phyloP scores from a whole-genome alignment of 1,140 invertebrate genomes.

The Nymphalis io region DNA sequence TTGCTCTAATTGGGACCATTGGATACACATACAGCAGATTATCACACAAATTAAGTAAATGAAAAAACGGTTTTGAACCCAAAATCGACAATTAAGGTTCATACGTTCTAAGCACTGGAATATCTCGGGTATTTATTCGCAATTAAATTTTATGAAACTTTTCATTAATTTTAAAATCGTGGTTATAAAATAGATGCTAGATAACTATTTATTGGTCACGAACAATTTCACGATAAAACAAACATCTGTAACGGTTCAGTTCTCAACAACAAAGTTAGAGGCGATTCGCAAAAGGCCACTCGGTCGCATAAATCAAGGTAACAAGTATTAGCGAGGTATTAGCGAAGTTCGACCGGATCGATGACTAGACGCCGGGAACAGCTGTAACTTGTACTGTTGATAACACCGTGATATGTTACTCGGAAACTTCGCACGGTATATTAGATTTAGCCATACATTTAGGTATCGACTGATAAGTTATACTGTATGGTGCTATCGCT shows the following conservation, averaged over 20 bases:
- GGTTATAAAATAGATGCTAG: neutral
- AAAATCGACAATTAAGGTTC: too few relatives aligned
- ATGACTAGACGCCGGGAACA: constrained; percentile 10
- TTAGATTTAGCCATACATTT: neutral
- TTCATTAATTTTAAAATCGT: too few relatives aligned
- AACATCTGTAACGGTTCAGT: neutral
- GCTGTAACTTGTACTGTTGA: constrained; percentile 8
- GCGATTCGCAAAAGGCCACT: constrained; percentile 7
- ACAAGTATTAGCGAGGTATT: constrained; percentile 8
- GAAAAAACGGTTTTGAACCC: too few relatives aligned
- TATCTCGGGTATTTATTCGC: too few relatives aligned
- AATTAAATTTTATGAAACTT: too few relatives aligned
- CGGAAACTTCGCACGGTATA: neutral
- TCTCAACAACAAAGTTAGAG: constrained; percentile 8
- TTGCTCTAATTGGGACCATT: too few relatives aligned
- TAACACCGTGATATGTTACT: constrained; percentile 10
- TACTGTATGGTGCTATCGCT: neutral
- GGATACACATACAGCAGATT: too few relatives aligned
- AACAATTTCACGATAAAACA: neutral
- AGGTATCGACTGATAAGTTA: neutral
- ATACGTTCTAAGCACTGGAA: too few relatives aligned
- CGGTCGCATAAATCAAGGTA: constrained; percentile 13
- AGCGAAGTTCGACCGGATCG: constrained; percentile 7
- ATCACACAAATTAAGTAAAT: too few relatives aligned
- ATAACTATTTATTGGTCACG: neutral